Base-by-base conservation (phyloP, 2,113 vertebrate species). In the Taxidea taxus region DNA sequence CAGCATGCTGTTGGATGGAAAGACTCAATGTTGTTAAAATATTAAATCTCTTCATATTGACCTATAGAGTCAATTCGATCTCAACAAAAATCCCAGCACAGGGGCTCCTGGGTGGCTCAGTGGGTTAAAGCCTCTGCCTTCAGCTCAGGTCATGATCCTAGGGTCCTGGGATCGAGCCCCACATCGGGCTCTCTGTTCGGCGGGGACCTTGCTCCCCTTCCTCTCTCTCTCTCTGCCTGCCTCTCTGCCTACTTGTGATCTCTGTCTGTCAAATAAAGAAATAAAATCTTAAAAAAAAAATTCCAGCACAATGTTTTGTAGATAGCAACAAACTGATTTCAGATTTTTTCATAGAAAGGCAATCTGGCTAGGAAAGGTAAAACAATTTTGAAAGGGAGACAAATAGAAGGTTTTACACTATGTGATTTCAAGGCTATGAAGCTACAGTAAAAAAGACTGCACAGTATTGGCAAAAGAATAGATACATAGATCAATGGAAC, bases 341-440 rank as follows among this genome's bases (percentile, higher is more conserved):
- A 88, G 70, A 75, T 85, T 31, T 82, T 80, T 51, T 44, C 47
- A 7, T 27, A 37, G 31, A 87, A 93, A 68, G 21, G 37, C 34
- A 93, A 87, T 90, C 16, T 68, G 47, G 60, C 49, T 74, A 64
- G 44, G 78, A 82, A 72, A 70, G 37, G 12, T 77, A 92, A 83
- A 94, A 75, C 39, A 47, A 39, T 83, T 96, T 82, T 77, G 31
- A 90, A 94, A 91, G 75, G 89, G 21, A 83, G 25, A 75, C 2
- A 12, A 66, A 37, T 64, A 47, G 44, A 85, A 74, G 49, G n/a
- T 47, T 66, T 94, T 27, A 37, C 2, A 77, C 18, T 68, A 75
- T 10, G n/a, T 84, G 85, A 84, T 98, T 83, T 92, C 62, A 91
- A 91, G 34, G 39, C 60, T 77, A 4, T 58, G 82, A 96, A 90